These are phyloP conservation scores for Epizoanthus illoricatus DNA, from an alignment of 92 coral and sea anemone genomes.

Conservation along the genomic window DNA sequence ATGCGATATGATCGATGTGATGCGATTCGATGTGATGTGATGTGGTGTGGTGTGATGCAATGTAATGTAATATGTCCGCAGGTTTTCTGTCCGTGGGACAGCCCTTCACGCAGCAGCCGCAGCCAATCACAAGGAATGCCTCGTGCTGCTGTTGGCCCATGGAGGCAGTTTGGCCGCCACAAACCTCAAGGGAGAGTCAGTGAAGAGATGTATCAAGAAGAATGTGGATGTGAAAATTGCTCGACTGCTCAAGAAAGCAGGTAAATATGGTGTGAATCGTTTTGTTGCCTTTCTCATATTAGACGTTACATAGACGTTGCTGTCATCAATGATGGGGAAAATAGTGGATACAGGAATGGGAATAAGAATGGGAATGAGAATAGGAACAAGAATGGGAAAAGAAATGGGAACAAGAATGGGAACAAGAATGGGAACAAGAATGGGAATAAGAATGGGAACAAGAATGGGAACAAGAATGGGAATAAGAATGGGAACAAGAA, in stretches of 20 bases:
- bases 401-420: too few relatives aligned
- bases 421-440: too few relatives aligned
- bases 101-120: constrained; percentile 78
- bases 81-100: constrained; percentile 74
- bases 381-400: too few relatives aligned
- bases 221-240: constrained; percentile 46
- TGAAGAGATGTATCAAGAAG: constrained; percentile 55
- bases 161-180: constrained; percentile 69
- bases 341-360: too few relatives aligned
- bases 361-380: too few relatives aligned
- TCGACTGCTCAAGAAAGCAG: constrained; percentile 56
- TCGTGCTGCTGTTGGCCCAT: constrained; percentile 56
- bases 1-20: too few relatives aligned
- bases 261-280: constrained; percentile 24
- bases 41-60: too few relatives aligned
- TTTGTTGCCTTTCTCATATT: not conserved
- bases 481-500: too few relatives aligned
- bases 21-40: too few relatives aligned
- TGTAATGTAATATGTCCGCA: constrained; percentile 12
- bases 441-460: too few relatives aligned
- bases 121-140: constrained; percentile 54
- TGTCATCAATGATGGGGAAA: not conserved
- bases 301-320: not conserved
- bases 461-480: too few relatives aligned
- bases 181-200: constrained; percentile 66